Conservation (phyloP, 2,888 invertebrate species). For the Ophraella communa region DNA sequence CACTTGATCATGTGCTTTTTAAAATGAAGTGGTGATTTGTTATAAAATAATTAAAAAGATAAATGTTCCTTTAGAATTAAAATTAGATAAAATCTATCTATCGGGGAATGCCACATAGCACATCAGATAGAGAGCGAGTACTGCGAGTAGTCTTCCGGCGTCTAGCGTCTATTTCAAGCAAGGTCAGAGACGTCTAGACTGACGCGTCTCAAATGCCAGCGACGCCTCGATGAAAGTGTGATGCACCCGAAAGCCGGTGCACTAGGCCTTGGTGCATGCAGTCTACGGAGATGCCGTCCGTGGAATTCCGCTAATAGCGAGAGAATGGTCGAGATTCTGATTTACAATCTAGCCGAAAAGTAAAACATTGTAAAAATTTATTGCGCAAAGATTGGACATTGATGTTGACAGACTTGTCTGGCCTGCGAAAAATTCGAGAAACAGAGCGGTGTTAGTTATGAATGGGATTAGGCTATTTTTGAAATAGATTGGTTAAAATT, state of each 20-base stretch:
- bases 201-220: conserved; percentile 39
- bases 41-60: too few species aligned
- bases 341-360: conserved; percentile 23
- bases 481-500: neutral
- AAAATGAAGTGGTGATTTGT: too few species aligned
- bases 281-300: conserved; percentile 23
- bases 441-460: neutral
- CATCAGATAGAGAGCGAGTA: conserved; percentile 47
- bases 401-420: conserved; percentile 24
- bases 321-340: conserved; percentile 24
- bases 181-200: conserved; percentile 58
- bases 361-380: conserved; percentile 23
- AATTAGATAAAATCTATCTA: too few species aligned
- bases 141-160: conserved; percentile 57
- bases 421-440: conserved; percentile 17
- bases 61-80: too few species aligned
- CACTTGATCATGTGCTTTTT: too few species aligned
- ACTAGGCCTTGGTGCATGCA: conserved; percentile 30
- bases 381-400: conserved; percentile 15
- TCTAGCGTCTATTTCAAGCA: conserved; percentile 55
- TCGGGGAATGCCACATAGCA: too few species aligned
- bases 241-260: conserved; percentile 36
- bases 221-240: conserved; percentile 35
- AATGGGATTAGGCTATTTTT: conserved; percentile 6
- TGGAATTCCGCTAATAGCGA: conserved; percentile 26